Evolutionary conservation across 1,140 invertebrate genomes (phyloP).

Genomic region (Babylonia areolata): DNA sequence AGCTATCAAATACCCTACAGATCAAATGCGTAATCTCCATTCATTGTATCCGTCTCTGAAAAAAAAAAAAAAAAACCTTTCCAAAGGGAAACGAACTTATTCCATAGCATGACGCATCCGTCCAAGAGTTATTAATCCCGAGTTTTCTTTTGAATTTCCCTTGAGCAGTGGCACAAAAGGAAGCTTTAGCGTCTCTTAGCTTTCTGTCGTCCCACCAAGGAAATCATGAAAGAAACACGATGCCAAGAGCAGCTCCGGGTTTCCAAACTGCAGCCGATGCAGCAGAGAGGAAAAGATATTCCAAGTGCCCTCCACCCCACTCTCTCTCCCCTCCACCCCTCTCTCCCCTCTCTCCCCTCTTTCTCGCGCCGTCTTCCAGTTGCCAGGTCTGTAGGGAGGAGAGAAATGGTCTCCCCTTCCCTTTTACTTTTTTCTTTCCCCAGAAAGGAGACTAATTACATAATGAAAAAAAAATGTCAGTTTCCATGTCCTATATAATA

Average conservation of each 20-base stretch:
- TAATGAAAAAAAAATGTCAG: background rate
- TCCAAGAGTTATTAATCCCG: background rate
- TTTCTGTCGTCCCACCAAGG: background rate
- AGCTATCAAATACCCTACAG: background rate
- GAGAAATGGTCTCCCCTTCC: no score
- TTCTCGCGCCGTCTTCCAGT: background rate
- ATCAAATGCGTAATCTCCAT: background rate
- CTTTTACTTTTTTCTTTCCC: background rate
- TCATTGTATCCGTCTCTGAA: background rate
- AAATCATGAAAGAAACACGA: background rate
- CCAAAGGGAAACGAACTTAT: background rate
- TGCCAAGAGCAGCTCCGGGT: background rate
- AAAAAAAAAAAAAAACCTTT: background rate
- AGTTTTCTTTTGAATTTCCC: slow-evolving; percentile 2
- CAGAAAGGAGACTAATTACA: background rate
- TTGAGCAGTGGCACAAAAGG: background rate
- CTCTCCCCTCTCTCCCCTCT: background rate
- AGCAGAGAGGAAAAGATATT: background rate
- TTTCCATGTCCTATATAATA: background rate
- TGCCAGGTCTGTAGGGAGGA: background rate
- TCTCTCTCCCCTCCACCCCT: background rate
- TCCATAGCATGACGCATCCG: background rate
- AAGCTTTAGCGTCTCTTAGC: background rate
- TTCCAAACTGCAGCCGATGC: background rate
- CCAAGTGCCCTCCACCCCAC: background rate